Conservation (phyloP, 2,797 vertebrate species). For the Danionella dracula region DNA sequence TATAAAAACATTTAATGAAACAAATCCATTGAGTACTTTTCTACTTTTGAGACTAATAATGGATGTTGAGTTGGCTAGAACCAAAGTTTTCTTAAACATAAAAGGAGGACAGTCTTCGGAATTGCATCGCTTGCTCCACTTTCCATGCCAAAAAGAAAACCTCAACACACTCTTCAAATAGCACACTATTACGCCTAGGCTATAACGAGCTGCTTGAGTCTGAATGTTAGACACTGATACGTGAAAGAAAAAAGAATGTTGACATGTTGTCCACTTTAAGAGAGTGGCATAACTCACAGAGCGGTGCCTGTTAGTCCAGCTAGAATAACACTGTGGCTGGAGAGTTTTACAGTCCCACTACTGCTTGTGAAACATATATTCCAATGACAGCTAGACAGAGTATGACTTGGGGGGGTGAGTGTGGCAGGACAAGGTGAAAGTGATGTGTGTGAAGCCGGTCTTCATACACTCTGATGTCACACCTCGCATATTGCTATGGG, state of each 20-base stretch:
- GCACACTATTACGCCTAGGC: neutral
- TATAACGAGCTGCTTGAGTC: slow-evolving; percentile 24
- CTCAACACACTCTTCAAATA: slow-evolving; percentile 23
- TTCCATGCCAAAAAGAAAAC: slow-evolving; percentile 9
- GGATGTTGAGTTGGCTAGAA: neutral
- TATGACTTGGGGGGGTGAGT: slow-evolving; percentile 33
- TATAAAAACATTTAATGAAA: too few relatives aligned
- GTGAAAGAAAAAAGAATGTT: slow-evolving; percentile 49
- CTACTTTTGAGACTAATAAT: too few relatives aligned
- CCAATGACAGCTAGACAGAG: slow-evolving; percentile 65
- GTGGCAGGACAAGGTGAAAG: slow-evolving; percentile 44
- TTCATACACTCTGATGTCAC: slow-evolving; percentile 23
- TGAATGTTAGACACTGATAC: slow-evolving; percentile 21
- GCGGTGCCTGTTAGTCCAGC: slow-evolving; percentile 68
- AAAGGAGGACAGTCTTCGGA: neutral
- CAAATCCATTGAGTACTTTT: too few relatives aligned
- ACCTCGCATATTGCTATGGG: slow-evolving; percentile 20
- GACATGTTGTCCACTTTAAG: slow-evolving; percentile 62
- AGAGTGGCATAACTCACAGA: slow-evolving; percentile 67
- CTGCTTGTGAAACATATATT: slow-evolving; percentile 74
- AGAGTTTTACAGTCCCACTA: slow-evolving; percentile 72
- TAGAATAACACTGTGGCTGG: slow-evolving; percentile 66
- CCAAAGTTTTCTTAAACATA: neutral
- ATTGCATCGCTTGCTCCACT: neutral
- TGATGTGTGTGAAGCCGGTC: slow-evolving; percentile 52